Base-by-base conservation (phyloP, 1,140 invertebrate genomes). In the Streblospio benedicti region DNA sequence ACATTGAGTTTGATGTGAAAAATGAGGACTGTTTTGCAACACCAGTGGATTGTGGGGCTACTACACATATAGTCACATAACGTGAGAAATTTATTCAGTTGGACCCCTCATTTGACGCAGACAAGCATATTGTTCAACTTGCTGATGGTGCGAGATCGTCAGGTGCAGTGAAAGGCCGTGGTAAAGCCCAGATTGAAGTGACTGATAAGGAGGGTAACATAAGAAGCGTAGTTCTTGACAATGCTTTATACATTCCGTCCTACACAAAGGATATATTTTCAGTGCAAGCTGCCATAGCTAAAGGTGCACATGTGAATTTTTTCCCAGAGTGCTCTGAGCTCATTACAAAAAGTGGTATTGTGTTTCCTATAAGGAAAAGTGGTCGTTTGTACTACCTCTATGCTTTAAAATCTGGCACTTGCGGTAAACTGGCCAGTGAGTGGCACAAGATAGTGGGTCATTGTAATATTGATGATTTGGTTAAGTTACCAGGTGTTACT, bases 31-130 rank as follows among this genome's bases (percentile, higher is more conserved):
- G n/a, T n/a, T n/a, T n/a, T n/a, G n/a, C n/a, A n/a, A n/a, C n/a
- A n/a, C n/a, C n/a, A n/a, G n/a, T n/a, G n/a, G 59, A 61, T 50
- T 57, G 59, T 61, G 59, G 62, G 14, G 62, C 62, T 16, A 62
- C 62, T 4, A 25, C 59, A 5, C 62, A 64, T 27, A 61, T 64
- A 9, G 31, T 64, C 12, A 60, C n/a, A 23, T 41, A 61, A 31
- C 27, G 50, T 38, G 30, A 38, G 33, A 47, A 28, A 2, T 64
- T 64, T 59, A 43, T 51, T 27, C 31, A 58, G 18, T 43, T 6
- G 2, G n/a, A n/a, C n/a, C n/a, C n/a, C n/a, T n/a, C n/a, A n/a
- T 62, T 62, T 44, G 49, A 45, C 6, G 23, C 60, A 27, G 43
- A 58, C n/a, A 62, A 62, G 41, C 56, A 59, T 45, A 12, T 23